Conservation (phyloP, 2,113 vertebrate genomes). For the Hydrochoerus hydrochaeris region DNA sequence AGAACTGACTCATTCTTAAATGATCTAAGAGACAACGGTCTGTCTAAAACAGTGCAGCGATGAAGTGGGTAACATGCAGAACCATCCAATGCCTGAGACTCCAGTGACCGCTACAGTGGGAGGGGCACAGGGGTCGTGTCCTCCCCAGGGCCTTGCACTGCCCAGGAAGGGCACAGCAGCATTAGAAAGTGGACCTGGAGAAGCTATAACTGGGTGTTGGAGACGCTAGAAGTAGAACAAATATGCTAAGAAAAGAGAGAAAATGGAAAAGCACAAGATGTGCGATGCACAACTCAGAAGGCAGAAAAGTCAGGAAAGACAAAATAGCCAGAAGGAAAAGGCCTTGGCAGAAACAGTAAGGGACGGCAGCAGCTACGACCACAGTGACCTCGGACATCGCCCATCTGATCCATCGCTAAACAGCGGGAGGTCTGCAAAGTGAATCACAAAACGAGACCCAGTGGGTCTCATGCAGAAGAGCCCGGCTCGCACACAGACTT, state of each 20-base stretch:
- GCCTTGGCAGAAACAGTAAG: background rate
- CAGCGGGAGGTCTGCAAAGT: background rate
- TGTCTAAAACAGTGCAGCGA: background rate
- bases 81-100: background rate
- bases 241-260: background rate
- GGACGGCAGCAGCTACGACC: too few species aligned
- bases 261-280: background rate
- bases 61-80: background rate
- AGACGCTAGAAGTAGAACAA: background rate
- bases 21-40: background rate
- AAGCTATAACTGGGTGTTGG: too few species aligned
- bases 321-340: background rate
- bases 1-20: background rate
- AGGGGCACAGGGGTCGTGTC: background rate
- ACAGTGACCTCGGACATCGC: background rate
- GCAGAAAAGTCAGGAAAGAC: background rate
- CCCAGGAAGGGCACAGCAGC: background rate
- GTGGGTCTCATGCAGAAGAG: background rate
- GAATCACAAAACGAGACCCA: background rate
- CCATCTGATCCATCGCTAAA: too few species aligned
- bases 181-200: background rate
- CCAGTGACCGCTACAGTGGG: background rate
- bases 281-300: background rate
- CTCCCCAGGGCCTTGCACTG: background rate
- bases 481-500: too few species aligned